Evolutionary conservation across 2,888 invertebrate genomes (phyloP).

Genomic region (Andrena trimmerana): DNA sequence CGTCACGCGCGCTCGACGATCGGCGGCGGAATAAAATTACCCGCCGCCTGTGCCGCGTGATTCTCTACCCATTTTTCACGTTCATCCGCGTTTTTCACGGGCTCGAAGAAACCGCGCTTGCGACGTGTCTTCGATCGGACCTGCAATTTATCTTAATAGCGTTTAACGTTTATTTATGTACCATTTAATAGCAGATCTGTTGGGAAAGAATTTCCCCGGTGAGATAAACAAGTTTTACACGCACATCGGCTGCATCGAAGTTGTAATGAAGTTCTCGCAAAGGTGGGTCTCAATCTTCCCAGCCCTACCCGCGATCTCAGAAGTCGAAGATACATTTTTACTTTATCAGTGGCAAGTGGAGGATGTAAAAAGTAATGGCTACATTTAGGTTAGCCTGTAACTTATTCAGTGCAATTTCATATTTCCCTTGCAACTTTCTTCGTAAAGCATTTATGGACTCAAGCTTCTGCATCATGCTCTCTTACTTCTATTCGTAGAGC

Average conservation of each 20-base stretch:
- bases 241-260: background rate
- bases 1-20: slow-evolving; percentile 28
- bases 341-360: background rate
- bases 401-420: background rate
- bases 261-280: slow-evolving; percentile 29
- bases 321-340: background rate
- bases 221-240: slow-evolving; percentile 39
- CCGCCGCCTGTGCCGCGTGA: slow-evolving; percentile 21
- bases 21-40: slow-evolving; percentile 44
- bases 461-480: too few relatives aligned
- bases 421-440: too few relatives aligned
- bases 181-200: slow-evolving; percentile 32
- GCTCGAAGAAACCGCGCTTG: background rate
- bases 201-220: slow-evolving; percentile 27
- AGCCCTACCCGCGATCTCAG: background rate
- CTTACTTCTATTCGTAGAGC: too few relatives aligned
- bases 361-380: background rate
- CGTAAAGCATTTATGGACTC: too few relatives aligned
- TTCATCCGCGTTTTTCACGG: slow-evolving; percentile 40
- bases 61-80: slow-evolving; percentile 49
- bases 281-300: background rate
- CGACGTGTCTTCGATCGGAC: slow-evolving; percentile 24
- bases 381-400: background rate
- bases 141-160: slow-evolving; percentile 42
- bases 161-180: slow-evolving; percentile 50